These are phyloP conservation scores for Orcinus orca DNA, from an alignment of 2,113 vertebrate genomes.

Conservation along the genomic window DNA sequence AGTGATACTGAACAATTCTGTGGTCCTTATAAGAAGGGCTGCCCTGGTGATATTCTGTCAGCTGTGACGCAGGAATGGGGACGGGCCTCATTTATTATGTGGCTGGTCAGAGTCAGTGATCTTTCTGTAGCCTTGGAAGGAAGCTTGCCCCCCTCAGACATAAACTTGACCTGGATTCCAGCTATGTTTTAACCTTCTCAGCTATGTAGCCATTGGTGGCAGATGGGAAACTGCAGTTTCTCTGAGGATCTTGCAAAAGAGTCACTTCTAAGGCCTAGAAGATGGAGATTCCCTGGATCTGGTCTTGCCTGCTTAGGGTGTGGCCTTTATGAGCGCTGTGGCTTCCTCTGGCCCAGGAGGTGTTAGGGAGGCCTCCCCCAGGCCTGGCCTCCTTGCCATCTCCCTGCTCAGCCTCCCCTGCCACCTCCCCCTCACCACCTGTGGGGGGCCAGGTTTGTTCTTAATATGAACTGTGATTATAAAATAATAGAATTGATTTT, in stretches of 20 bases:
- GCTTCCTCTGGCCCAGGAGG: background rate
- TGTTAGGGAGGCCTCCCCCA: background rate
- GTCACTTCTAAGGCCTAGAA: background rate
- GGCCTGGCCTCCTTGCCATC: background rate
- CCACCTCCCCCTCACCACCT: background rate
- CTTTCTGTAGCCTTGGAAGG: background rate
- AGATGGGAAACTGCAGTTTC: background rate
- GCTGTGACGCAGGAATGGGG: background rate
- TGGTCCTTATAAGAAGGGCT: background rate
- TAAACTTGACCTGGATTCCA: background rate
- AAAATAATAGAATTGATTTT: background rate
- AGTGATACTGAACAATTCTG: rapidly evolving
- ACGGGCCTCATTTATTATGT: background rate
- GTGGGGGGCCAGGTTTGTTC: background rate
- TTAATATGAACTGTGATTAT: background rate
- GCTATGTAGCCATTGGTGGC: background rate
- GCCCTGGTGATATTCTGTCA: background rate
- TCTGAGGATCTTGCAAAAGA: background rate
- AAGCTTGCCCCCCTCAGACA: background rate
- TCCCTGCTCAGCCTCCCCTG: background rate
- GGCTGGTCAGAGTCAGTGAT: background rate
- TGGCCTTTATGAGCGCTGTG: background rate
- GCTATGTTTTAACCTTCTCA: background rate
- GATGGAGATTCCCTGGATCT: background rate
- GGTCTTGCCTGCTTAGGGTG: background rate